Conservation (phyloP, 1,140 invertebrate species). For the Oncopodura yosiiana region DNA sequence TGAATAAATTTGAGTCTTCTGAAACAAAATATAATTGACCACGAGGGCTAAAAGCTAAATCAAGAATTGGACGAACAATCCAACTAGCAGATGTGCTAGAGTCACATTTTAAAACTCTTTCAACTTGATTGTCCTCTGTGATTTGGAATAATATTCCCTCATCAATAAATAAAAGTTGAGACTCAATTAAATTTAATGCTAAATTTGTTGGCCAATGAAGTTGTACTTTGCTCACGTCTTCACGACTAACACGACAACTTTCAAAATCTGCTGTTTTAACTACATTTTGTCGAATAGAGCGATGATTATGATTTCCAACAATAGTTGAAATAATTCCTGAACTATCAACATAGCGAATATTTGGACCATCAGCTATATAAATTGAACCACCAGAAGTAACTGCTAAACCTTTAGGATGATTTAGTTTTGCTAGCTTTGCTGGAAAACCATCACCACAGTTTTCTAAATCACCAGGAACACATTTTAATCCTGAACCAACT, state of each 20-base stretch:
- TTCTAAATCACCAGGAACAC: constrained; percentile 77
- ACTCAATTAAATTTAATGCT: constrained; percentile 83
- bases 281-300: constrained; percentile 37
- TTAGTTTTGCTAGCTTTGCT: constrained; percentile 77
- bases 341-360: constrained; percentile 80
- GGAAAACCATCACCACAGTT: constrained; percentile 88
- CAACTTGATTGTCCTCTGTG: constrained; percentile 72
- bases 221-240: constrained; percentile 50
- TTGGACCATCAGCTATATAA: constrained; percentile 89
- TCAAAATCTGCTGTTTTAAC: constrained; percentile 32
- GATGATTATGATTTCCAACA: constrained; percentile 82
- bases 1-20: constrained; percentile 33
- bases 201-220: constrained; percentile 92
- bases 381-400: constrained; percentile 82
- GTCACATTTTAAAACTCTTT: constrained; percentile 70
- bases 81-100: constrained; percentile 38
- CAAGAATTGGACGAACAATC: constrained; percentile 38
- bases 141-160: constrained; percentile 84
- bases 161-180: constrained; percentile 88
- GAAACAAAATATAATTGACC: constrained; percentile 86
- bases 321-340: constrained; percentile 87
- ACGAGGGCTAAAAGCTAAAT: constrained; percentile 79
- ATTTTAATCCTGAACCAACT: constrained; percentile 81
- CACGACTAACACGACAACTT: constrained; percentile 22
- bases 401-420: constrained; percentile 88